Evolutionary conservation across 2,888 invertebrate species (phyloP), one percentile per base, ranked within the genome.

Genomic region (Clistopyga incitator): DNA sequence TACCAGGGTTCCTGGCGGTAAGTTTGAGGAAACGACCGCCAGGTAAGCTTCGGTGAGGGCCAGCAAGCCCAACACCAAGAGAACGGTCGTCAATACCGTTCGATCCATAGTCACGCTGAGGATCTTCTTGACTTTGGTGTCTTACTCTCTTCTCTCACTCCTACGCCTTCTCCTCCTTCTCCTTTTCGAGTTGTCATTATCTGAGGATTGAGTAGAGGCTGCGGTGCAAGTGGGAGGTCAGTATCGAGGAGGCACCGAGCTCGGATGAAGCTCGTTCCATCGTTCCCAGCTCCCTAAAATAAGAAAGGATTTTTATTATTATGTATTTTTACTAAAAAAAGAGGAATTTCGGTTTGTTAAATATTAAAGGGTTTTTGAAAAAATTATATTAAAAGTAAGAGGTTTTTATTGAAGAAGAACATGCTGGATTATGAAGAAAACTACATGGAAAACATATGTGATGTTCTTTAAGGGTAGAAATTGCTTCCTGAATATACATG

Each of bases 1-100:
- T 85, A 97, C 95, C 81, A 95, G 93, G 87, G 95, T 94, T 18
- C 96, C 97, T 0, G 96, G 94, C 23, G 95, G 95, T 56, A 92
- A 87, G 79, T 90, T 88, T 70, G 93, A 92, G 23, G 93, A 90
- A 15, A 93, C 86, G 18, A 93, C 91, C 25, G 92, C 91, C 76
- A 93, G 87, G 82, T 93, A 93, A 59, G 89, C 88, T 29, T 89
- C 89, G 68, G 87, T 81, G 54, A 90, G 84, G 74, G 85, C 79
- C 79, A 86, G 88, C 23, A 84, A 82, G 71, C 84, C 87, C 84
- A 88, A 84, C 70, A 90, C 79, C 71, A 88, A 80, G 29, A 85
- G 64, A 54, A 85, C 70, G 34, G 85, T 86, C 82, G 79, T 85
- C 92, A 90, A 90, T 90, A 86, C 87, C 88, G 88, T 86, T 82